These are phyloP conservation scores for Eristalis intricaria DNA, from an alignment of 2,888 invertebrate genomes.

Conservation along the genomic window DNA sequence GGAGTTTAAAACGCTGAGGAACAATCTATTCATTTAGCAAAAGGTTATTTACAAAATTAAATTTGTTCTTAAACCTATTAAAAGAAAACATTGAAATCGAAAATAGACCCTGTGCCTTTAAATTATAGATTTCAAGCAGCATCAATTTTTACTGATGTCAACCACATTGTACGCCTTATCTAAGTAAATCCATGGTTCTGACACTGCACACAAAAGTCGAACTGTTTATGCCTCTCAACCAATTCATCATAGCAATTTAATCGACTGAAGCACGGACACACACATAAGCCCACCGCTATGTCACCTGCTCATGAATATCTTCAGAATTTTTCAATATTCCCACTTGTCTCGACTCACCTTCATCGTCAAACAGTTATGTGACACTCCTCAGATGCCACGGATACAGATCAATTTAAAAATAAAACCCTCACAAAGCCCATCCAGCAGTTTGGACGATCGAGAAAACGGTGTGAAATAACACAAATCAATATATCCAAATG, in stretches of 20 bases:
- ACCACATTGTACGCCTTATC: neutral
- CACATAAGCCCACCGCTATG: neutral
- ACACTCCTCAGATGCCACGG: neutral
- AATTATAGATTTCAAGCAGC: no score
- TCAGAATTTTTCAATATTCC: neutral
- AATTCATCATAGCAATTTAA: neutral
- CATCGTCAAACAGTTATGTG: conserved; percentile 6
- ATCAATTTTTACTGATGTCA: neutral
- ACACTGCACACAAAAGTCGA: neutral
- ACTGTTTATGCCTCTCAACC: neutral
- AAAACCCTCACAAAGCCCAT: neutral
- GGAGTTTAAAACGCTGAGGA: no score
- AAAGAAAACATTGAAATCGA: no score
- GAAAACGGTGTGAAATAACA: neutral
- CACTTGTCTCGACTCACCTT: conserved; percentile 6
- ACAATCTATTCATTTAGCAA: no score
- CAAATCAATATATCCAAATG: neutral
- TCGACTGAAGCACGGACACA: neutral
- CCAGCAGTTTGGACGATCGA: neutral
- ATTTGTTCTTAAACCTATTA: no score
- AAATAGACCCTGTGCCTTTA: no score
- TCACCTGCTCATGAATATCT: neutral
- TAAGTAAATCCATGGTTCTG: neutral
- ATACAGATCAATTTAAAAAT: neutral
- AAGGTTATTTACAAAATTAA: no score